Base-by-base conservation (phyloP, 2,113 vertebrate genomes). In the Sinocyclocheilus grahami region DNA sequence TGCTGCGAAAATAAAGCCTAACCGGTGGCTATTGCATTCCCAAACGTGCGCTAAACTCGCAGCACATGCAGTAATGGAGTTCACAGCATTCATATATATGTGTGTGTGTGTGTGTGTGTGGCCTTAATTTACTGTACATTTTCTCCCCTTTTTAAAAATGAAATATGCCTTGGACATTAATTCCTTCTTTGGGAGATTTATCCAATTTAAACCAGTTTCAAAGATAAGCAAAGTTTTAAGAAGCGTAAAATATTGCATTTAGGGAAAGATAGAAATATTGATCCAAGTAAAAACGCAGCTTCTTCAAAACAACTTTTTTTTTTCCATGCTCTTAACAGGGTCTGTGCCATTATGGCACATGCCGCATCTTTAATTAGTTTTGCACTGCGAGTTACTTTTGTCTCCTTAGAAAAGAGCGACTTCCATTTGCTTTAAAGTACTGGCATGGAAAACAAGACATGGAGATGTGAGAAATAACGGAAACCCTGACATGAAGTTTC, bases 201-300 rank as follows among this genome's bases (percentile, higher is more conserved):
- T 77, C 24, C 37, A 18, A 13, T 18, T 5, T 1, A 69, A 82
- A 4, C 13, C 18, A 58, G 14, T 48, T n/a, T 46, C 12, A 65
- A 82, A 82, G 12, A 42, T 48, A 27, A 82, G 60, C 39, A 20
- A 30, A 30, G 2, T 33, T 55, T 58, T 22, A 78, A 78, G 51
- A 82, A 82, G 62, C 67, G 79, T 80, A 24, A 82, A 65, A 81
- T 18, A 67, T 18, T 82, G 24, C 62, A 51, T 46, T 69, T 69
- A 20, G 62, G 13, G 39, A 46, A 65, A 48, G 22, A 81, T 12
- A 6, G n/a, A 65, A 58, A 81, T 65, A 81, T 65, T 46, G 79
- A 81, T 81, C 60, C 79, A 24, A 42, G 20, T 9, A n/a, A 65
- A 51, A 67, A 78, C 1, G 27, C 53, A 55, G 24, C 48, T 55